Conservation (phyloP, 1,140 invertebrate species). For the Anoplolepis gracilipes region DNA sequence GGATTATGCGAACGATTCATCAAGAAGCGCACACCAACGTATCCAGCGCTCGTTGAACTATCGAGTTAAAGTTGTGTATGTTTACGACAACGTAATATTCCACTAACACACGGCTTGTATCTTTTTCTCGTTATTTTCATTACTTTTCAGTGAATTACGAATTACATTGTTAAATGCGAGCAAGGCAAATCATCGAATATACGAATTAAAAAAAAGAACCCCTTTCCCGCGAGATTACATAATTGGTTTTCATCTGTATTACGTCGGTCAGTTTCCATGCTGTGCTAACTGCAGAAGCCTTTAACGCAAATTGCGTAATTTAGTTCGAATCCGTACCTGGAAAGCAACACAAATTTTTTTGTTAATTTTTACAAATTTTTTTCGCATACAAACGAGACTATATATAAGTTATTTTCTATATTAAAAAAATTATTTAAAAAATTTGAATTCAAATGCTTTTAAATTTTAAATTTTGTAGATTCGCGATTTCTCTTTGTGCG, state of each 20-base stretch:
- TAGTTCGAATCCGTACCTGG: not conserved
- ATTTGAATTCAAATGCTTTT: not conserved
- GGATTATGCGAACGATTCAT: slow-evolving; percentile 68
- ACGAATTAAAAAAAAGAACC: slow-evolving; percentile 21
- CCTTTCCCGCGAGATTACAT: slow-evolving; percentile 45
- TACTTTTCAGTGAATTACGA: slow-evolving; percentile 48
- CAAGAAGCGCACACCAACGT: slow-evolving; percentile 49
- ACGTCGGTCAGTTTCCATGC: not conserved
- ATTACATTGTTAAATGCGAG: slow-evolving; percentile 26
- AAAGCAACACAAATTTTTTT: slow-evolving; percentile 18
- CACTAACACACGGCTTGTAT: not conserved
- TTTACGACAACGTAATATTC: slow-evolving; percentile 24
- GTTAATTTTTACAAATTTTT: slow-evolving; percentile 8
- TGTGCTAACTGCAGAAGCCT: slow-evolving; percentile 36
- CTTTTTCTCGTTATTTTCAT: not conserved
- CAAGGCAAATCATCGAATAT: slow-evolving; percentile 35
- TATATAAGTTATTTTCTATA: not conserved
- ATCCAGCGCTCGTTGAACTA: not conserved
- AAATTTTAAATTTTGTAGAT: not conserved
- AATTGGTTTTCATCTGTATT: slow-evolving; percentile 57
- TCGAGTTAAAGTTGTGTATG: slow-evolving; percentile 43
- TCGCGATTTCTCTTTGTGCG: not conserved
- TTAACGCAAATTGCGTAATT: slow-evolving; percentile 42
- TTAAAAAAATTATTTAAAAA: slow-evolving; percentile 25
- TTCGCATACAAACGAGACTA: not conserved